phyloP scores from a whole-genome alignment of 1,140 invertebrate species.

The Cepaea nemoralis region DNA sequence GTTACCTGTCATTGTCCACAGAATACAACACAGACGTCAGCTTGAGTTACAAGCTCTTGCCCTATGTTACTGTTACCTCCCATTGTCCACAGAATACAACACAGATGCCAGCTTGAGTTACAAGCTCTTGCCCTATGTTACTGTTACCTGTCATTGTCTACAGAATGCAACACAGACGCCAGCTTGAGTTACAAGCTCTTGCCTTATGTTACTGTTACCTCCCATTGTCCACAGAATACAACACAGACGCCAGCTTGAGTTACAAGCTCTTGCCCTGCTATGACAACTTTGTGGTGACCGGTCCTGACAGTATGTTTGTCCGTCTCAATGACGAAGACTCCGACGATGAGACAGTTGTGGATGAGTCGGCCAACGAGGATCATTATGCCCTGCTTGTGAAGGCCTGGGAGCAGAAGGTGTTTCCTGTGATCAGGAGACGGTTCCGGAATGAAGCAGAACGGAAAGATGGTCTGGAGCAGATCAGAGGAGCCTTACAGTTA shows the following conservation, averaged over 20 bases:
- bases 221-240: conserved; percentile 64
- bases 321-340: conserved; percentile 63
- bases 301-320: conserved; percentile 52
- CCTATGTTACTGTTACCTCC: too few relatives aligned
- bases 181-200: conserved; percentile 66
- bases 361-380: conserved; percentile 65
- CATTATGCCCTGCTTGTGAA: conserved; percentile 71
- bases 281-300: conserved; percentile 64
- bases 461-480: conserved; percentile 73
- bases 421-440: conserved; percentile 71
- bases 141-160: too few relatives aligned
- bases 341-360: conserved; percentile 64
- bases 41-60: too few relatives aligned
- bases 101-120: too few relatives aligned
- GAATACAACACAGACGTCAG: too few relatives aligned
- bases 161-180: conserved; percentile 67
- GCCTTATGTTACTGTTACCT: too few relatives aligned
- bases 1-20: too few relatives aligned
- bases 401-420: conserved; percentile 73
- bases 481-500: conserved; percentile 71
- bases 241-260: conserved; percentile 58
- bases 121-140: too few relatives aligned
- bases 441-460: conserved; percentile 73
- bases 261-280: conserved; percentile 67
- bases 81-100: too few relatives aligned